These are phyloP conservation scores for Rhineura floridana DNA, from an alignment of 2,113 vertebrate species.

Conservation along the genomic window DNA sequence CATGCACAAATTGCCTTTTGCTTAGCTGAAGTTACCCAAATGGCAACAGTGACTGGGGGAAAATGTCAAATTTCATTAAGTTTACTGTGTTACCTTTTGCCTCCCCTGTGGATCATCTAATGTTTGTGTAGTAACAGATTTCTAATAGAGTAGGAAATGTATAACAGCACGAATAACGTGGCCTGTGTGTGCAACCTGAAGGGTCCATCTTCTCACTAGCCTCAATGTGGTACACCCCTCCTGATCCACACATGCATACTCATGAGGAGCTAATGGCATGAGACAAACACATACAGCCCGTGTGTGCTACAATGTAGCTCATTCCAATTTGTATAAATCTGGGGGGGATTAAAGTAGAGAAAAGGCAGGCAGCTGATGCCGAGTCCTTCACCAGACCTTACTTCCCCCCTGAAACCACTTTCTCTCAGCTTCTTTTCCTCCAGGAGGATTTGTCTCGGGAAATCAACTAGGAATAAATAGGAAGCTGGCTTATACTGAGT, in stretches of 20 bases:
- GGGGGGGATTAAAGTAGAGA: background rate
- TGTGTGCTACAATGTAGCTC: background rate
- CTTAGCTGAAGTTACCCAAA: conserved; percentile 27
- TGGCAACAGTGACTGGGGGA: background rate
- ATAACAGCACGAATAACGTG: background rate
- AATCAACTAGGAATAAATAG: background rate
- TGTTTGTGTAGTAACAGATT: background rate
- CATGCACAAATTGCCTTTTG: conserved; percentile 12
- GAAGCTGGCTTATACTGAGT: too few relatives aligned
- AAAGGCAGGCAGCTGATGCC: background rate
- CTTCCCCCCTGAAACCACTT: background rate
- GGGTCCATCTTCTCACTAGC: background rate
- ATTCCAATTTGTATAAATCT: background rate
- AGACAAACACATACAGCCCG: too few relatives aligned
- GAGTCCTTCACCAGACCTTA: background rate
- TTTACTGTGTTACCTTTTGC: background rate
- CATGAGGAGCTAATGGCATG: background rate
- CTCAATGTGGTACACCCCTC: too few relatives aligned
- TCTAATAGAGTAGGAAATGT: background rate
- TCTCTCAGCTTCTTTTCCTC: background rate
- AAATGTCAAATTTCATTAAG: conserved; percentile 2
- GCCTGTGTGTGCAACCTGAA: background rate
- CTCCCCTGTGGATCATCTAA: background rate
- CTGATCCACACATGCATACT: background rate
- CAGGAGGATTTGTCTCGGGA: background rate